Percentiles rank a stretch among this genome's conserved stretches.
These are phyloP conservation scores for Mamestra brassicae DNA, from an alignment of 2,888 invertebrate genomes.

Conservation along the genomic window DNA sequence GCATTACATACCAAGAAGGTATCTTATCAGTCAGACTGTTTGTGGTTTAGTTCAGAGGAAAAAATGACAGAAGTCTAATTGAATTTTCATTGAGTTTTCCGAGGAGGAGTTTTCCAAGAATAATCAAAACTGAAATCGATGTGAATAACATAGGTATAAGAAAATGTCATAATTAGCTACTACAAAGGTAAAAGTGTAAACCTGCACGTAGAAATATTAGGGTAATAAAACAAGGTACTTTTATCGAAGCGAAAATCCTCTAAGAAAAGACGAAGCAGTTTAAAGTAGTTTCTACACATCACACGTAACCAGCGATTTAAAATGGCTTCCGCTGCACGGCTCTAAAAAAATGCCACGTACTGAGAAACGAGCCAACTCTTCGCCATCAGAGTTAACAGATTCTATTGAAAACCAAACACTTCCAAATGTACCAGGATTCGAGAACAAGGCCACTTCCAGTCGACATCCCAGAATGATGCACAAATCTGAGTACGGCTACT, in stretches of 20 bases:
- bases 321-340: constrained; percentile 4
- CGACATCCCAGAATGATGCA: constrained; percentile 15
- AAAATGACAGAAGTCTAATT: constrained; percentile 19
- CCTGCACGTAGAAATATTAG: constrained; percentile 2
- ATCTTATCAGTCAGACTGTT: neutral
- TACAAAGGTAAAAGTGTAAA: neutral
- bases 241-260: neutral
- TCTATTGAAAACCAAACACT: constrained; percentile 76
- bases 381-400: constrained; percentile 67
- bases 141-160: neutral
- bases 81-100: neutral
- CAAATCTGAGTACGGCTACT: constrained; percentile 17
- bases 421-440: constrained; percentile 69
- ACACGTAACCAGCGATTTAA: neutral
- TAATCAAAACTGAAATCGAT: neutral
- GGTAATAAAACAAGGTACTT: neutral
- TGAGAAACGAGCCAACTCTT: constrained; percentile 36
- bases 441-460: constrained; percentile 32
- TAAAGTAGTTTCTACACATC: neutral
- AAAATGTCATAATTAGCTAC: neutral
- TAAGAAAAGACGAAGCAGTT: neutral
- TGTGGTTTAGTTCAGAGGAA: constrained; percentile 2
- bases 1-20: constrained; percentile 19
- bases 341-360: constrained; percentile 36
- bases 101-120: neutral